Evolutionary conservation across 2,113 vertebrate genomes (phyloP), one percentile per base, ranked within the genome.

Genomic region (Condylura cristata): DNA sequence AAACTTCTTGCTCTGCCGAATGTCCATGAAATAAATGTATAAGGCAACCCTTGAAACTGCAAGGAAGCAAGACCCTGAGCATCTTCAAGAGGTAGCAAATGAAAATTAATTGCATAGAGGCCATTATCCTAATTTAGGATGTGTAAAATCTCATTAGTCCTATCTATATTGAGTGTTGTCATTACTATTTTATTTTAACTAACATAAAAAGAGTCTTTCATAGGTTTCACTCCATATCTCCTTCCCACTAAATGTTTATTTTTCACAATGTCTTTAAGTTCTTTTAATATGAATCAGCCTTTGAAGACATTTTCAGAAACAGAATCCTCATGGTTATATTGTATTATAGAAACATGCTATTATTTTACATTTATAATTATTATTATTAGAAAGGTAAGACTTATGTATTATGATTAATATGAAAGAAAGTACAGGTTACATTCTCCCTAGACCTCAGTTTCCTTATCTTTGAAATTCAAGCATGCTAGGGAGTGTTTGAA

Each of bases 41-140:
- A 83, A 56, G 48, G 16, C 24, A 71, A 76, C 71, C 32, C 34
- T 26, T 60, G 74, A 90, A 92, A 90, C 24, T 0, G 0, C 44
- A 78, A 20, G 61, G 26, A 46, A 92, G 10, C 14, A 90, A 80
- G 30, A 71, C 6, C 14, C 81, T 41, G 30, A 56, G 82, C 9
- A 60, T 26, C 78, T 75, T 70, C 26, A 84, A 51, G 70, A 92
- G 66, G 0, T 61, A 70, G 65, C 53, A 94, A 91, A 74, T 89
- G 63, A 95, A 93, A 96, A 97, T 83, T 75, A 97, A 94, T 80
- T 93, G 53, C 68, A 86, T 13, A 20, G 44, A 82, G 26, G 41
- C 37, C 34, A 89, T 94, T 85, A 46, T 65, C 30, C 71, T 90
- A 79, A 91, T 48, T 95, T 71, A 93, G 30, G 13, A 89, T 70